Evolutionary conservation across 2,113 vertebrate genomes (phyloP).

Genomic region (Gallinago jamesoni): DNA sequence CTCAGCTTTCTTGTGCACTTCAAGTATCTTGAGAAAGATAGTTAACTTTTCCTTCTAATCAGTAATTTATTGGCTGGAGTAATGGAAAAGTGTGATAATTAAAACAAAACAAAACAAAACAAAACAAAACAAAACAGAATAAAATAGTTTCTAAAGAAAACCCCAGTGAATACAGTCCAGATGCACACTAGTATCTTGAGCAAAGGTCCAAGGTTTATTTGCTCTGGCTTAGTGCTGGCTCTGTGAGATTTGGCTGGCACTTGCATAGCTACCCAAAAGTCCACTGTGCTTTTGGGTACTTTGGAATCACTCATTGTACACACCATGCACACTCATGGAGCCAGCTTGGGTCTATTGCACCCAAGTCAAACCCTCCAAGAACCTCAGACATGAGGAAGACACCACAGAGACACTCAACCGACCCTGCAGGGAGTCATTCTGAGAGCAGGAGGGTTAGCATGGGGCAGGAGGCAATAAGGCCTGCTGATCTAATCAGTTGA

Average conservation of each 20-base stretch:
- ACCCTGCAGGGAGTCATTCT: background rate
- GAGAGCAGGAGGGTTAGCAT: background rate
- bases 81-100: background rate
- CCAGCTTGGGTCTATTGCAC: background rate
- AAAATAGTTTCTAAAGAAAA: background rate
- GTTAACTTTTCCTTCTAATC: background rate
- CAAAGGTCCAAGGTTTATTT: background rate
- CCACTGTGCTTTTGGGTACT: background rate
- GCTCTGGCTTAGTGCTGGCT: background rate
- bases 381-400: background rate
- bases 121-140: background rate
- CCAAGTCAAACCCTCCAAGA: background rate
- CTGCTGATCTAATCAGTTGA: background rate
- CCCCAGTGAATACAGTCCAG: background rate
- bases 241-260: background rate
- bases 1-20: background rate
- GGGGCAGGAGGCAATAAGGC: background rate
- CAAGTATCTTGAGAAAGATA: background rate
- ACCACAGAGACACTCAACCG: background rate
- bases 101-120: too few relatives aligned
- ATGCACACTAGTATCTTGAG: background rate
- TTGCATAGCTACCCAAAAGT: background rate
- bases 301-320: accelerated
- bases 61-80: background rate
- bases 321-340: background rate